Evolutionary conservation across 2,797 vertebrate species (phyloP).

Genomic region (Buceros bicornis): DNA sequence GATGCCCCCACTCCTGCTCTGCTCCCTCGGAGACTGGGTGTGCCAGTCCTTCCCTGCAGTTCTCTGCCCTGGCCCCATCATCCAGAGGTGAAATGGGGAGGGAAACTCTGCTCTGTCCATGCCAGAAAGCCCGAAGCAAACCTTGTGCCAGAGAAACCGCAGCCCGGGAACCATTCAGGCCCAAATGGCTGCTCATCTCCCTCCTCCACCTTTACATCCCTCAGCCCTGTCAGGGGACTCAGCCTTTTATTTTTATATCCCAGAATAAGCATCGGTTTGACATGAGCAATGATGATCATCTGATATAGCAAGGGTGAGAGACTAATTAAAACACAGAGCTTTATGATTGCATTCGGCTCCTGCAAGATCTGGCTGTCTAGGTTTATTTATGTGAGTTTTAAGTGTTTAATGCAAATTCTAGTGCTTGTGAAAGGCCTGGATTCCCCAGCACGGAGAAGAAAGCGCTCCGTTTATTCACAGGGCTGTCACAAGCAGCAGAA

Average conservation of each 20-base stretch:
- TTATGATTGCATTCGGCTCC: neutral
- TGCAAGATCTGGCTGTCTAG: conserved; percentile 45
- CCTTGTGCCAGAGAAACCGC: neutral
- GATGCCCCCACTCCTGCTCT: neutral
- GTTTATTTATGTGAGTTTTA: conserved; percentile 28
- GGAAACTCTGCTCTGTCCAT: neutral
- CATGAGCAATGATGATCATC: conserved; percentile 4
- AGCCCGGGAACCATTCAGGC: neutral
- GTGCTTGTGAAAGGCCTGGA: neutral
- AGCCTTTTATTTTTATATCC: neutral
- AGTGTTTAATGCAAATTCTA: conserved; percentile 27
- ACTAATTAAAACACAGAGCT: conserved; percentile 45
- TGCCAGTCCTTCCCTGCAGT: neutral
- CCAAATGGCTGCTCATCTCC: neutral
- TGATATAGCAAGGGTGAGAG: conserved; percentile 30
- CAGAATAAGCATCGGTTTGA: neutral
- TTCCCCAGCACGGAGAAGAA: neutral
- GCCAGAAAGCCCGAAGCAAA: neutral
- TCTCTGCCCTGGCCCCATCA: neutral
- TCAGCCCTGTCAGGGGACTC: neutral
- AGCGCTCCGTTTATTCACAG: neutral
- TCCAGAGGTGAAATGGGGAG: rapidly evolving
- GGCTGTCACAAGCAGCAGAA: neutral
- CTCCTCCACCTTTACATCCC: neutral
- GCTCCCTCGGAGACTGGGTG: neutral